Base-by-base conservation (phyloP, 2,888 invertebrate genomes). In the Dichetophora obliterata region DNA sequence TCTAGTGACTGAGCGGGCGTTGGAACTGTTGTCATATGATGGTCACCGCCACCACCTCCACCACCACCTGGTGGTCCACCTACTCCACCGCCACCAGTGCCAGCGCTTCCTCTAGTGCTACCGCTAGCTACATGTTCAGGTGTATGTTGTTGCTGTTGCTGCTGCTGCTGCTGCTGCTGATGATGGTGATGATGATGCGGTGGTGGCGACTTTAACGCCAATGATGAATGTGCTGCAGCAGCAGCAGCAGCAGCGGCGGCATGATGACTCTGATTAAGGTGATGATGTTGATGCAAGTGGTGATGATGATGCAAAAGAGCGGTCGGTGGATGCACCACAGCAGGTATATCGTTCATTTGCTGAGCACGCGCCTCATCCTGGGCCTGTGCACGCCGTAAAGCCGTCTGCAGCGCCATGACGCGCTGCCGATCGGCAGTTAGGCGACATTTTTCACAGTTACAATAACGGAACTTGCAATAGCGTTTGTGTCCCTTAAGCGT, bases 401-500 rank as follows among this genome's bases (percentile, higher is more conserved):
- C 96, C 34, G 96, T 96, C 90, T 96, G 95, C 85, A 92, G 90
- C 77, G 97, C 97, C 97, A 97, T 97, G 77, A 96, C 95, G 22
- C 94, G 91, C 90, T 97, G 97, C 66, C 97, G 90, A 85, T 96
- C 96, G 0, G 95, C 95, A 0, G 97, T 96, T 77, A 96, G 90
- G 79, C 93, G 92, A 88, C 98, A 98, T 90, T 95, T 95, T 82
- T 94, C 93, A 90, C 98, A 98, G 79, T 91, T 92, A 90, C 97
- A 97, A 86, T 92, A 91, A 80, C 95, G 93, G 90, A 92, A 97
- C 85, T 93, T 93, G 91, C 98, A 98, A 90, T 96, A 96, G 43
- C 96, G 92, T 89, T 98, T 98, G 91, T 98, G 98, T 19, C 96
- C 97, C 90, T 96, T 96, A 81, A 97, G 91, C 89, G 94, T 93